Evolutionary conservation across 2,797 vertebrate species (phyloP), one percentile per base, ranked within the genome.

Genomic region (Ficedula albicollis): DNA sequence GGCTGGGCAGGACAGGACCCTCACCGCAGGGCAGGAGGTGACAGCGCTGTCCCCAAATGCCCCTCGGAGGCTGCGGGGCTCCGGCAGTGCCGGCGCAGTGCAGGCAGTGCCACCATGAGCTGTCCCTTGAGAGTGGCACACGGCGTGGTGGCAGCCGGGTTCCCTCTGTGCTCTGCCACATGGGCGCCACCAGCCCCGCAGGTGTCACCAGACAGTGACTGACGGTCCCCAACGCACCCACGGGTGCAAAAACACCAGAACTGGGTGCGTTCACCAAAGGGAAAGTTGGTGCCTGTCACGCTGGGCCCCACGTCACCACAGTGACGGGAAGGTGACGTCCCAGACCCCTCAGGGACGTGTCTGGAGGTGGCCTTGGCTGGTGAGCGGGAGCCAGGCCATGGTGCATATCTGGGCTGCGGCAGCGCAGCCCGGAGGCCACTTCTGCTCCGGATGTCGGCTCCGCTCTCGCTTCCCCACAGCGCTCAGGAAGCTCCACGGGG

Each of bases 361-460:
- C 17, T 5, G 13, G 56, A 1, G 34, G 74, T 56, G 69, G 89
- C 87, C 46, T 69, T 9, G 70, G 91, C 43, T 10, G 6, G 15
- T 2, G 46, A 73, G 69, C 0, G 0, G 77, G 15, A 41, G 59
- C 55, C 55, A 13, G 80, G 58, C 27, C 5, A 0, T 54, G 8
- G 2, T 15, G 70, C 29, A 3, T 17, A 25, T 52, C 38, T 22
- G 20, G 59, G 49, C 69, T 17, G 34, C 5, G 70, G 78, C 89
- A 82, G 80, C 1, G 4, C 21, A 38, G 88, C 84, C 17, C 2
- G 10, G 9, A 56, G 32, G 58, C 68, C 76, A 4, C 94, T 93
- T 72, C 92, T 87, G 94, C 88, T 94, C 92, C 94, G 95, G 94
- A 96, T 96, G 95, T 78, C 70, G 25, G 51, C 84, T 66, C 73